Evolutionary conservation across 2,797 vertebrate species (phyloP), one percentile per base, ranked within the genome.

Genomic region (Intellagama lesueurii): DNA sequence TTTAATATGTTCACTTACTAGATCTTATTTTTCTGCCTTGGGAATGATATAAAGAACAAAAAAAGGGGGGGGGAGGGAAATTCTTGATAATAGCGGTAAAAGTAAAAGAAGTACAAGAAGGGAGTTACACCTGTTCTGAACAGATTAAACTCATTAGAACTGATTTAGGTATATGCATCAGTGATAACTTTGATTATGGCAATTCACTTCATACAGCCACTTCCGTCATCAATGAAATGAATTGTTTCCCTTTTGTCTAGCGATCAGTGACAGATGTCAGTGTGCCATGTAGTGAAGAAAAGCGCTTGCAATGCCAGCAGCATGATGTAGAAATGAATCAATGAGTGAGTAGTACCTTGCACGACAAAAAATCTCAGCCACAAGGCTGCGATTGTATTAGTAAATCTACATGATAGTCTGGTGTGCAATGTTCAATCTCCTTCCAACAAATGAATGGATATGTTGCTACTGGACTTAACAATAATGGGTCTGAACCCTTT

Each of bases 131-230:
- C 56, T 80, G 78, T 60, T 56, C 32, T 60, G 60, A 81, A 22
- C 19, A 81, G 52, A 14, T 56, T 32, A 81, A 44, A 81, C n/a
- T 19, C 56, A 60, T 60, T n/a, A 44, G 52, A 64, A 64, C n/a
- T 81, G 79, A 81, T 81, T 40, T 64, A 66, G 19, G 60, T 66
- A 40, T 14, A 35, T 64, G 60, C 22, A 64, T 32, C 30, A 70
- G 6, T 83, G 66, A 70, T 83, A 47, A 83, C n/a, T 83, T 83
- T n/a, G 14, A 49, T 47, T 49, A n/a, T 49, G 47, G 22, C 49
- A 85, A 60, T 75, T 85, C 35, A 24, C 9, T 87, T 84, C 85
- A 90, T 78, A 9, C 89, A 86, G 35, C 40, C 30, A 49, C 47
- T 83, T 83, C 28, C 44, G 30, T 49, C 1, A 12, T 7, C 0